Base-by-base conservation (phyloP, 2,113 vertebrate species). In the Acrocephalus arundinaceus region DNA sequence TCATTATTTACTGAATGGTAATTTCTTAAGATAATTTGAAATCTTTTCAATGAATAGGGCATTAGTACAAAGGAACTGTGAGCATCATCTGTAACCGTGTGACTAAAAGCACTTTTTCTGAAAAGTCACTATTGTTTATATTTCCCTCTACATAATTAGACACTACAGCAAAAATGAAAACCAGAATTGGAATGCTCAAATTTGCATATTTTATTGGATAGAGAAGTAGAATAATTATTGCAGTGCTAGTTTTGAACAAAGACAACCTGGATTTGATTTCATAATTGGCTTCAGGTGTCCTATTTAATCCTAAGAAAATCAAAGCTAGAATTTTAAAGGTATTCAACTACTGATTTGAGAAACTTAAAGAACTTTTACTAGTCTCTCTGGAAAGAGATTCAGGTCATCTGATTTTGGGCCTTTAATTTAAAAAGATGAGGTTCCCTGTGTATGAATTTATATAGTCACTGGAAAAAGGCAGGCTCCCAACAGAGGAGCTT, bases 251-350 rank as follows among this genome's bases (percentile, higher is more conserved):
- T 93, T 93, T 83, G 75, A 88, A 93, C 51, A 80, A 93, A 73
- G 43, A 52, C 17, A 79, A 76, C 45, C 28, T 80, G 46, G n/a
- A 76, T 90, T 73, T 0, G 0, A 62, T 83, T 88, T 87, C 27
- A 43, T 93, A 83, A 91, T 70, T 94, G 58, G 49, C 17, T 87
- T 89, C 22, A 75, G 58, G 49, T 93, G 55, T 43, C 62, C 71
- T 85, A 72, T 79, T 75, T 94, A 93, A 90, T 79, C 54, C 41
- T 92, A 48, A 70, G 13, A 58, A 90, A 93, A 88, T 90, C 46
- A 90, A 91, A 96, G 43, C 13, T 24, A 27, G 43, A 87, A 66
- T 84, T 95, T 77, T 91, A 77, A 77, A 80, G 22, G 17, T 70
- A 77, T 94, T 82, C 35, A 65, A 7, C 39, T 73, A 52, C 35